These are phyloP conservation scores for Arremon brunneinucha DNA, from an alignment of 2,797 vertebrate species.

Conservation along the genomic window DNA sequence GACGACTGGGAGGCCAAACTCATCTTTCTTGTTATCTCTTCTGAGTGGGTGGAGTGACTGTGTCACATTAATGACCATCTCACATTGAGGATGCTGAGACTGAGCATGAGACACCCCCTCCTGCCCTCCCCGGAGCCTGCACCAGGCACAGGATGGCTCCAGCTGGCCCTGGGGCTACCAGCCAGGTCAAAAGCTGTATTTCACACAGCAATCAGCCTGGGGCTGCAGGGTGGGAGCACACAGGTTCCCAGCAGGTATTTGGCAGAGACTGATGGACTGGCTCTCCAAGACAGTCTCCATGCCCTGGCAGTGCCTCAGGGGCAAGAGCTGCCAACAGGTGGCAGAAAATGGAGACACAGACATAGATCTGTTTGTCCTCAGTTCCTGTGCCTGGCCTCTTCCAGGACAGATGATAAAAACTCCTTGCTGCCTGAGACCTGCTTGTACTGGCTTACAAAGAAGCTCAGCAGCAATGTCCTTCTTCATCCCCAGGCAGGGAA, in stretches of 20 bases:
- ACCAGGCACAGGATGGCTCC: neutral
- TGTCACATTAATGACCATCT: neutral
- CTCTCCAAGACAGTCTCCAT: neutral
- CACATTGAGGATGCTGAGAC: neutral
- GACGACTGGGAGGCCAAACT: neutral
- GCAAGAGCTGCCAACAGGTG: neutral
- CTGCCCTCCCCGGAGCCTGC: fast-evolving
- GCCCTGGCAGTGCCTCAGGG: neutral
- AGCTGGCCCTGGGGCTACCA: neutral
- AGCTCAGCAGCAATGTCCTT: neutral
- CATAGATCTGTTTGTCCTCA: neutral
- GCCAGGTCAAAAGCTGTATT: neutral
- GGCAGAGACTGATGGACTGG: neutral
- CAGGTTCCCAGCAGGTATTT: neutral
- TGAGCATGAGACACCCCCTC: neutral
- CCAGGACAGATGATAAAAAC: neutral
- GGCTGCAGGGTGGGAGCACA: neutral
- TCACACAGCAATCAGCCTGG: neutral
- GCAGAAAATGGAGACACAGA: neutral
- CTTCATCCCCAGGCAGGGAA: fast-evolving
- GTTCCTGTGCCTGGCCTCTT: neutral
- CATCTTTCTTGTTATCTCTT: slow-evolving; percentile 20
- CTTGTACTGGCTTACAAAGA: neutral
- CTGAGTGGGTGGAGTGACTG: neutral
- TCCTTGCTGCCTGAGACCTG: neutral